Evolutionary conservation across 2,888 invertebrate genomes (phyloP).

Genomic region (Ophraella communa): DNA sequence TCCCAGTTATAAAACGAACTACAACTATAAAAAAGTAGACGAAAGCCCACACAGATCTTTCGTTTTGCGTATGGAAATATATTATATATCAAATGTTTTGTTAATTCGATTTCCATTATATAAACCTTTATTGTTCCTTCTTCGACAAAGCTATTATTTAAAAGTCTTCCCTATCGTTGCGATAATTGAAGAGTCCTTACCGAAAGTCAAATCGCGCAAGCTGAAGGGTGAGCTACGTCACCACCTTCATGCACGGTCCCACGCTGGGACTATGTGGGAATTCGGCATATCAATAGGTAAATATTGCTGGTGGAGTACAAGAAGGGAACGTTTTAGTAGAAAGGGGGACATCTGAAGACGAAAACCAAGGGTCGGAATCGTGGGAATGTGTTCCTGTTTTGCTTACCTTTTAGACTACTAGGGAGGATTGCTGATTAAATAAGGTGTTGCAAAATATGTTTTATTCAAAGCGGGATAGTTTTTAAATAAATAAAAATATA

Average conservation of each 20-base stretch:
- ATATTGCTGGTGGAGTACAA: constrained; percentile 38
- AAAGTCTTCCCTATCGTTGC: constrained; percentile 8
- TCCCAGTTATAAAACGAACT: no score
- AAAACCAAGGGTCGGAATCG: constrained; percentile 28
- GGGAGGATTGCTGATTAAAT: constrained; percentile 23
- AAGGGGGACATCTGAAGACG: constrained; percentile 34
- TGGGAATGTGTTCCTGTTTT: constrained; percentile 33
- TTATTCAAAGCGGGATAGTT: constrained; percentile 25
- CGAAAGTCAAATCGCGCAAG: constrained; percentile 39
- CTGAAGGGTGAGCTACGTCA: constrained; percentile 40
- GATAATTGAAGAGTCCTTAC: constrained; percentile 42
- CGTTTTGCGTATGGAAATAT: neutral
- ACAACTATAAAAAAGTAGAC: no score
- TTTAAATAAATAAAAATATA: constrained; percentile 31
- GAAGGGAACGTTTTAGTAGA: constrained; percentile 40
- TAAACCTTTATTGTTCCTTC: constrained; percentile 11
- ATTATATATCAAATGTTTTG: no score
- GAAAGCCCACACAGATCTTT: no score
- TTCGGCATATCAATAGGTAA: constrained; percentile 44
- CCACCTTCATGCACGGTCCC: constrained; percentile 45
- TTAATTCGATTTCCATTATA: neutral
- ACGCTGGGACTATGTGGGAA: constrained; percentile 47
- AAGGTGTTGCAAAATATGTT: constrained; percentile 21
- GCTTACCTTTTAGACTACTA: constrained; percentile 29
- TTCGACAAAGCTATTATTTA: constrained; percentile 17